Percentiles rank a stretch among this genome's conserved stretches.
phyloP scores from a whole-genome alignment of 2,888 invertebrate species.

The Microctonus aethiopoides region DNA sequence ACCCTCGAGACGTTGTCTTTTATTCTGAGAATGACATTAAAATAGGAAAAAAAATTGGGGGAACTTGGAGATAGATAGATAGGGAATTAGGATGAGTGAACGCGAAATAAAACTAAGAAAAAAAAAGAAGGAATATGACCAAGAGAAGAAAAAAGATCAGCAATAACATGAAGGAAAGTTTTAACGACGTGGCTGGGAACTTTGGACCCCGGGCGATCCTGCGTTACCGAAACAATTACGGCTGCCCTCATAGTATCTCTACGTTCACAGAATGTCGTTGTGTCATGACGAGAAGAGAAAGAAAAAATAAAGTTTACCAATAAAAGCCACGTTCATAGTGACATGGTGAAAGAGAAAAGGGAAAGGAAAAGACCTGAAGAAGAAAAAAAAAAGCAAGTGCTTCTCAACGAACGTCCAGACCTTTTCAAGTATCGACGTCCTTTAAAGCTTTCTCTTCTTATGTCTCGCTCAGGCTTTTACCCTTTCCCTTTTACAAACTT shows the following conservation, averaged over 20 bases:
- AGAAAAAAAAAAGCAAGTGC: constrained; percentile 1
- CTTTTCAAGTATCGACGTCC: constrained; percentile 17
- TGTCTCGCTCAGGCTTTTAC: not conserved
- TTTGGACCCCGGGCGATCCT: constrained; percentile 32
- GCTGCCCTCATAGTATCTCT: constrained; percentile 29
- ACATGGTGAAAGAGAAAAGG: not conserved
- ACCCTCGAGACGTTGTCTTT: constrained; percentile 26
- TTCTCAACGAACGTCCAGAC: constrained; percentile 17
- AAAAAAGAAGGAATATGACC: not conserved
- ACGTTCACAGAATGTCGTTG: constrained; percentile 37
- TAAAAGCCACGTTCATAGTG: constrained; percentile 25
- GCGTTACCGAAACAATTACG: constrained; percentile 33
- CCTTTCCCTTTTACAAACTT: constrained; percentile 25
- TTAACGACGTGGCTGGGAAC: constrained; percentile 26
- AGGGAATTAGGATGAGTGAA: constrained; percentile 7
- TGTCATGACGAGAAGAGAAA: constrained; percentile 19
- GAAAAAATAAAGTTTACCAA: constrained; percentile 34
- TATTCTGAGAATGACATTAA: constrained; percentile 18
- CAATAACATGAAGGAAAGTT: constrained; percentile 28
- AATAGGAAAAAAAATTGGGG: no score
- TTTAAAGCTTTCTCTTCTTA: not conserved
- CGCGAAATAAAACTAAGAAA: not conserved
- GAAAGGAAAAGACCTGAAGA: not conserved
- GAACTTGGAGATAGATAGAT: constrained; percentile 36
- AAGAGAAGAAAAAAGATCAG: constrained; percentile 9